Percentiles rank a stretch among this genome's conserved stretches.
Evolutionary conservation across 2,113 vertebrate genomes (phyloP).

Genomic region (Sinocyclocheilus anshuiensis): DNA sequence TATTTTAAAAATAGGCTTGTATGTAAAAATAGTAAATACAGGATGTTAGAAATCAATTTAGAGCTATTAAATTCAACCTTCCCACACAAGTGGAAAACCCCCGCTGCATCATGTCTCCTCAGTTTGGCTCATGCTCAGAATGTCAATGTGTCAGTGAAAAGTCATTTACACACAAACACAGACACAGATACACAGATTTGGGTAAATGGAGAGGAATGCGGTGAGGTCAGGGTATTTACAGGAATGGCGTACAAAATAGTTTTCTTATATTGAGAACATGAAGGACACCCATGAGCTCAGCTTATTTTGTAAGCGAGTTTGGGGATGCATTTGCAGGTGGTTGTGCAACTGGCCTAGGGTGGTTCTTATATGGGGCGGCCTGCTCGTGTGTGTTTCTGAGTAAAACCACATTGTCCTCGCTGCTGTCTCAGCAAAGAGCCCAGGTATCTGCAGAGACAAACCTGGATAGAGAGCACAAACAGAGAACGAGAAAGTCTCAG

Average conservation of each 20-base stretch:
- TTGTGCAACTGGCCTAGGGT: conserved; percentile 11
- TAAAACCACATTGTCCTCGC: conserved; percentile 40
- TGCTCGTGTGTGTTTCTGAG: conserved; percentile 22
- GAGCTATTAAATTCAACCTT: not conserved
- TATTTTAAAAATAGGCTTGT: no score
- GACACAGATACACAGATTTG: not conserved
- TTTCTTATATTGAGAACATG: not conserved
- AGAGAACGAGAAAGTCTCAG: conserved; percentile 1
- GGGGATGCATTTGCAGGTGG: not conserved
- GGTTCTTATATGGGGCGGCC: conserved; percentile 15
- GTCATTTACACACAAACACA: conserved; percentile 22
- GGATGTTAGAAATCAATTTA: not conserved
- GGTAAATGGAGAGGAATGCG: not conserved
- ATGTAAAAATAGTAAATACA: not conserved
- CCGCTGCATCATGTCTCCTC: not conserved
- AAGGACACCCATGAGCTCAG: not conserved
- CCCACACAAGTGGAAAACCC: not conserved
- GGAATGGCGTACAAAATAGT: not conserved
- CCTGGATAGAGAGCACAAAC: conserved; percentile 1
- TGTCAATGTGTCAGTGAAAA: conserved; percentile 20
- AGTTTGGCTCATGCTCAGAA: not conserved
- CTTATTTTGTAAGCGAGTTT: not conserved
- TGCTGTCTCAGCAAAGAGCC: conserved; percentile 20
- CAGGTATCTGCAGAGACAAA: conserved; percentile 2
- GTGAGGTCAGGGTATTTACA: conserved; percentile 18